A percentile compares a stretch with the other conserved stretches of the same genome.
These are phyloP conservation scores for Schizopygopsis malacanthus DNA, from an alignment of 2,797 vertebrate species.

Conservation along the genomic window DNA sequence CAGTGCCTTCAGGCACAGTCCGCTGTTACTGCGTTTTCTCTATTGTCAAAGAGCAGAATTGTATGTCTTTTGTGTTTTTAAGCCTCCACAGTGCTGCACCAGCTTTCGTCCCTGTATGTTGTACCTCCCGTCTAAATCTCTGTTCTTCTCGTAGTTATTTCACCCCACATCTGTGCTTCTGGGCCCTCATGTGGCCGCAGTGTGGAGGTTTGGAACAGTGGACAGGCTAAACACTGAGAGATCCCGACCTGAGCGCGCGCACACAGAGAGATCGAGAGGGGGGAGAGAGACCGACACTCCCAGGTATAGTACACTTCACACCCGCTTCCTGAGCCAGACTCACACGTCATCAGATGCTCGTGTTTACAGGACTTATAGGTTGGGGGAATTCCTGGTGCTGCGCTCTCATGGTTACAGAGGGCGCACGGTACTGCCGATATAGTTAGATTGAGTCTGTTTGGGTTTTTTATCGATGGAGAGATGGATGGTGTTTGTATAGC, in stretches of 20 bases:
- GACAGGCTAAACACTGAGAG: conserved; percentile 72
- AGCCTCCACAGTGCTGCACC: conserved; percentile 11
- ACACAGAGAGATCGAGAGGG: conserved; percentile 45
- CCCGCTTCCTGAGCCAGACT: conserved; percentile 2
- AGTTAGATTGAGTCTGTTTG: neutral
- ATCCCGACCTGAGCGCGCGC: conserved; percentile 69
- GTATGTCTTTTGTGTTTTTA: conserved; percentile 33
- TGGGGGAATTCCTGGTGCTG: conserved; percentile 18
- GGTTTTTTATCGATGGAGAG: neutral
- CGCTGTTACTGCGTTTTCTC: neutral
- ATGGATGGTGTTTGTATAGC: neutral
- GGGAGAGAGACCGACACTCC: conserved; percentile 44
- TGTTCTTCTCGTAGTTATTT: conserved; percentile 44
- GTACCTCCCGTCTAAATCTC: neutral
- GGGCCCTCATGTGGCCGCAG: conserved; percentile 80
- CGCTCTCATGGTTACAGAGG: neutral
- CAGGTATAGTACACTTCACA: conserved; percentile 48
- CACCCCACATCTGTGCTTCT: conserved; percentile 53
- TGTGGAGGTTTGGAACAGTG: conserved; percentile 72
- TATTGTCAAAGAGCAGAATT: conserved; percentile 30
- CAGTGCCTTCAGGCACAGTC: conserved; percentile 23
- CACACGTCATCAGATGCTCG: neutral
- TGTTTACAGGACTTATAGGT: neutral
- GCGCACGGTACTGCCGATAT: neutral
- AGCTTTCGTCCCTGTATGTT: conserved; percentile 26